Percentiles rank a stretch among this genome's conserved stretches.
These are phyloP conservation scores for Coleophora flavipennella DNA, from an alignment of 2,888 invertebrate genomes.

Conservation along the genomic window DNA sequence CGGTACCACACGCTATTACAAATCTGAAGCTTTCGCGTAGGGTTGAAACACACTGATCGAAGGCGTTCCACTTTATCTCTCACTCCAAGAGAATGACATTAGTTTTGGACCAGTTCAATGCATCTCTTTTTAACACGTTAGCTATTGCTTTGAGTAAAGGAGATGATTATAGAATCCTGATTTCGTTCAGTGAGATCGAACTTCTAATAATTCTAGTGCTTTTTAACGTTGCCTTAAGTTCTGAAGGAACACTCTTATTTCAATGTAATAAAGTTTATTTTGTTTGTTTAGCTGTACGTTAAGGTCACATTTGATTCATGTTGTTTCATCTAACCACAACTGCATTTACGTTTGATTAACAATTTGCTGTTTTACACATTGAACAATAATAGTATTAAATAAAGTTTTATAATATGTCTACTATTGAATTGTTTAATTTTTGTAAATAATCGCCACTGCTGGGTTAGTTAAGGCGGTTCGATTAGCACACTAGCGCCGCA, in stretches of 20 bases:
- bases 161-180: background rate
- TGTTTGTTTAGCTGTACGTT: constrained; percentile 19
- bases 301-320: constrained; percentile 25
- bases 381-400: too few species aligned
- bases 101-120: too few species aligned
- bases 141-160: too few species aligned
- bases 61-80: too few species aligned
- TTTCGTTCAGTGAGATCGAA: constrained; percentile 8
- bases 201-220: constrained; percentile 36
- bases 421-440: constrained; percentile 27
- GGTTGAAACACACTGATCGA: too few species aligned
- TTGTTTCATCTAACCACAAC: constrained; percentile 50
- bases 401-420: constrained; percentile 24
- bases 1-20: constrained; percentile 2
- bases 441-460: constrained; percentile 5
- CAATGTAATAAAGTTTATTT: constrained; percentile 17
- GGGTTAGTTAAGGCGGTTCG: too few species aligned
- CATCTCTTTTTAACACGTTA: too few species aligned
- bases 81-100: too few species aligned
- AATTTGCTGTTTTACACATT: too few species aligned
- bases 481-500: too few species aligned
- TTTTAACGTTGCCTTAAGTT: constrained; percentile 34
- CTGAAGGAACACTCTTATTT: constrained; percentile 14
- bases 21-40: too few species aligned
- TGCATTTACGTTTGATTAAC: constrained; percentile 55